Base-by-base conservation (phyloP, 2,113 vertebrate species). In the Phaetusa simplex region DNA sequence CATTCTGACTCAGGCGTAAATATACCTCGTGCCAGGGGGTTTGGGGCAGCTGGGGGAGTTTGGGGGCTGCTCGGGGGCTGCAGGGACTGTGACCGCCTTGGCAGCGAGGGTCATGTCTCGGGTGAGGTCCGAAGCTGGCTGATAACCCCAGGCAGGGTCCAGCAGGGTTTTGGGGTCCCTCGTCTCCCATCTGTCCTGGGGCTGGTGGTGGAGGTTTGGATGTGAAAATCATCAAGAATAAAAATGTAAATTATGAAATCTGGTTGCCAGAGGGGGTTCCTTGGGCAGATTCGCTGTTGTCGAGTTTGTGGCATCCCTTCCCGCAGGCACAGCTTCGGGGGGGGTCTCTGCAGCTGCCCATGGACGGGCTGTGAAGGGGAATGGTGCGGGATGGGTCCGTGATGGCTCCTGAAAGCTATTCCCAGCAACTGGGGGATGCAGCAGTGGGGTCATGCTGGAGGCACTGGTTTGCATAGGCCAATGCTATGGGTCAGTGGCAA, bases 1-100 rank as follows among this genome's bases (percentile, higher is more conserved):
- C 96, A 94, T 94, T 82, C 93, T 97, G 97, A 97, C 94, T 95
- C 94, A 93, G 82, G 95, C 17, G 9, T 81, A 96, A 96, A 97
- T 89, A 93, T 79, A 89, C 86, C 73, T 76, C 7, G 0, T n/a
- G 86, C 0, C 7, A 95, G 53, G 5, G 9, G 45, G 72, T 12
- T 50, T 2, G 30, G 49, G 78, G 55, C 65, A 47, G 61, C 50
- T 71, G 43, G 4, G 34, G 89, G 26, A 16, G 9, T 22, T n/a
- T 14, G 29, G 74, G 58, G 78, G 27, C 56, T 56, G 16, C 22
- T n/a, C 2, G 0, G 50, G 59, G 77, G 56, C 34, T 82, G 45
- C 27, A 66, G 62, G 74, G 49, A 43, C 34, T 36, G 79, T 12
- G 40, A n/a, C 32, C 3, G 2, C 15, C n/a, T 74, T 13, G 8